Base-by-base conservation (phyloP, 2,113 vertebrate species). In the Phyllostomus hastatus region DNA sequence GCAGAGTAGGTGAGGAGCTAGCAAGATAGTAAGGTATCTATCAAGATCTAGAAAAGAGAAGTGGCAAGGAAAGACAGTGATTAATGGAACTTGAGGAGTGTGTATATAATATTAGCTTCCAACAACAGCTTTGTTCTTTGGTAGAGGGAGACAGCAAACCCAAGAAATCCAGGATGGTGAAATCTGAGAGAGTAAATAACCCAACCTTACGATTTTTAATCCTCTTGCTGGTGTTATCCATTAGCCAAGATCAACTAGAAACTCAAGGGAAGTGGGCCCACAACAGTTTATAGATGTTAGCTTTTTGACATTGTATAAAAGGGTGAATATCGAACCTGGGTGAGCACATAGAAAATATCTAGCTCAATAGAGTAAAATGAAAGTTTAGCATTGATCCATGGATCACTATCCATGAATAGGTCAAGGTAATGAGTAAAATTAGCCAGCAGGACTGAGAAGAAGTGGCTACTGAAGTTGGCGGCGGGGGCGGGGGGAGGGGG, bases 401-500 rank as follows among this genome's bases (percentile, higher is more conserved):
- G 7, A 50, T n/a, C 20, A 54, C 9, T 14, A 16, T 43, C 41
- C 12, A 69, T 31, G 2, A 88, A 76, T 6, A 61, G 14, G 2
- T 28, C 4, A 16, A 67, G 10, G 5, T 24, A 7, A 86, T 54
- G 15, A 33, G 11, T 61, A 61, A 54, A 90, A 41, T 52, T 41
- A 76, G 1, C 26, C 7, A 24, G 26, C 38, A 91, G 22, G 8
- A 50, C 10, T 41, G 4, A 83, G 19, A 83, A 75, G 14, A 93
- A 70, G 6, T 16, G 26, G 8, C 17, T 15, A 57, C 14, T 46
- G 31, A 90, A 64, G 1, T 41, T 28, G 5, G 3, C n/a, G n/a
- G n/a, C n/a, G n/a, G n/a, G n/a, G n/a, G n/a, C n/a, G n/a, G 10
- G 8, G 1, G 57, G 9, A 7, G 1, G 3, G 24, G 57, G 35